Evolutionary conservation across 2,888 invertebrate genomes (phyloP).

Genomic region (Dusona sp.): DNA sequence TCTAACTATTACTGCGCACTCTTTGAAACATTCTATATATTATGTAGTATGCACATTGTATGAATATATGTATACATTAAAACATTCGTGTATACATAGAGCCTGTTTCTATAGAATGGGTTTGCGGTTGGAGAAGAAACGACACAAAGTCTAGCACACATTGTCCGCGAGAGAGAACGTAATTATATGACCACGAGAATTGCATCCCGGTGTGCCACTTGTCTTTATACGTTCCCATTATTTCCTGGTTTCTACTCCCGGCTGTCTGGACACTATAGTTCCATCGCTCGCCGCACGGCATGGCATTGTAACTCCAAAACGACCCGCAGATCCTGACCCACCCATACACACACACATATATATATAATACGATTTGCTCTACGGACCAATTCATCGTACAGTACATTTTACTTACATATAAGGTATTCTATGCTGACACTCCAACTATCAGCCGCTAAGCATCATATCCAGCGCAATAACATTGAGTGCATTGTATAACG

Average conservation of each 20-base stretch:
- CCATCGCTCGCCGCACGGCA: constrained; percentile 31
- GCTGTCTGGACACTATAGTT: constrained; percentile 25
- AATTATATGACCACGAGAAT: constrained; percentile 69
- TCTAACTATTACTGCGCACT: not conserved
- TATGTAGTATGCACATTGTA: not conserved
- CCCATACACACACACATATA: constrained; percentile 32
- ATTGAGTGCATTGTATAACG: not conserved
- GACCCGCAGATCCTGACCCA: constrained; percentile 42
- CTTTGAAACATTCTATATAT: not conserved
- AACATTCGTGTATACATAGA: not conserved
- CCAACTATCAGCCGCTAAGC: not conserved
- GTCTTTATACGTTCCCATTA: constrained; percentile 68
- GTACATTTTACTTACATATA: constrained; percentile 21
- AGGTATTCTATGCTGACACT: constrained; percentile 22
- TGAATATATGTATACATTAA: not conserved
- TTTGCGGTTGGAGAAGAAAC: constrained; percentile 59
- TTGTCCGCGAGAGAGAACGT: constrained; percentile 63
- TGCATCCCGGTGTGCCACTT: constrained; percentile 68
- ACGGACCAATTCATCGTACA: constrained; percentile 40
- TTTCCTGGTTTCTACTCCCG: constrained; percentile 62
- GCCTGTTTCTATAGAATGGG: constrained; percentile 13
- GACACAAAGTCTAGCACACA: constrained; percentile 55
- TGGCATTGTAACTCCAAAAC: constrained; percentile 64
- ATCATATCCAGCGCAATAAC: not conserved
- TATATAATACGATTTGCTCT: not conserved